These are phyloP conservation scores for Scaptomyza parva DNA, from an alignment of 2,888 invertebrate species.

Conservation along the genomic window DNA sequence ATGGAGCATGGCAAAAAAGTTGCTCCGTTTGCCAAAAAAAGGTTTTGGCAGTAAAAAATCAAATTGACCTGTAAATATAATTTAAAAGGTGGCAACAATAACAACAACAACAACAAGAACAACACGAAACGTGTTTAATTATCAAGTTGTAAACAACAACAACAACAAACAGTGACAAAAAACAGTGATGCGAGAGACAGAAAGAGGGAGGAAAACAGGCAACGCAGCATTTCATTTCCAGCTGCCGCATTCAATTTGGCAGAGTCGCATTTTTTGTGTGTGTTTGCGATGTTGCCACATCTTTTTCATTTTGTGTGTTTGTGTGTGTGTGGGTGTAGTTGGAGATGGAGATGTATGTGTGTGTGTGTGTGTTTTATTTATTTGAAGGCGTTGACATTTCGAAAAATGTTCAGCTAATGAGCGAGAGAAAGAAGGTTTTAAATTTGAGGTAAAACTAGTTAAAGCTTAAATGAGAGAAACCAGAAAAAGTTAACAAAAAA, in stretches of 20 bases:
- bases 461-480: no score
- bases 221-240: slow-evolving; percentile 19
- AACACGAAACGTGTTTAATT: slow-evolving; percentile 71
- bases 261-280: slow-evolving; percentile 43
- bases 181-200: not conserved
- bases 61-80: slow-evolving; percentile 80
- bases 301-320: slow-evolving; percentile 41
- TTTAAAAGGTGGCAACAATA: slow-evolving; percentile 68
- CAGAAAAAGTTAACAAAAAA: no score
- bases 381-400: slow-evolving; percentile 22
- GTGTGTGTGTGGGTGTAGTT: not conserved
- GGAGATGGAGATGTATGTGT: slow-evolving; percentile 7
- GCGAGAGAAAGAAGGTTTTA: slow-evolving; percentile 16
- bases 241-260: slow-evolving; percentile 55
- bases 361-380: slow-evolving; percentile 24
- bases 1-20: slow-evolving; percentile 36
- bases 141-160: slow-evolving; percentile 76
- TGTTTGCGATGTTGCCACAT: no score
- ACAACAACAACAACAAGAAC: slow-evolving; percentile 43
- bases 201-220: not conserved
- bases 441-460: not conserved
- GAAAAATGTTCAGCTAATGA: slow-evolving; percentile 56
- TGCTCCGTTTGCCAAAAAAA: slow-evolving; percentile 48
- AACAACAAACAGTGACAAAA: slow-evolving; percentile 32
- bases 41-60: slow-evolving; percentile 71